Evolutionary conservation across 2,888 invertebrate species (phyloP), one percentile per base, ranked within the genome.

Genomic region (Pristionchus mayeri): DNA sequence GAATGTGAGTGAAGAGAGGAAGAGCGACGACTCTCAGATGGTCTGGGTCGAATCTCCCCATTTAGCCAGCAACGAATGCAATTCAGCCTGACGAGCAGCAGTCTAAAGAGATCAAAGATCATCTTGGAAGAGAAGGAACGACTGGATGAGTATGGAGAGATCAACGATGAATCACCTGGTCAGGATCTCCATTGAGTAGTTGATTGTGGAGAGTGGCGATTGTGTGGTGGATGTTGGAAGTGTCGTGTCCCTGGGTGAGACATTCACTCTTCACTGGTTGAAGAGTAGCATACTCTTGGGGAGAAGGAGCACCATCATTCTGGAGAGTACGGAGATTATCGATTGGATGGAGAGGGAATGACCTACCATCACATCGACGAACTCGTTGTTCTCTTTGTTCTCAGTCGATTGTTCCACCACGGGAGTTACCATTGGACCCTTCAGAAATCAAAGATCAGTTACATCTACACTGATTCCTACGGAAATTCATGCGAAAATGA

Each of bases 71-170:
- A 75, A 24, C 7, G 75, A 75, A 3, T 75, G 21, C 44, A 75
- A 37, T 75, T 75, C 75, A 6, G 75, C 75, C 3, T 75, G 34
- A 21, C 75, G 75, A 48, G 48, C n/a, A 3, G 44, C n/a, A 16
- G 75, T 11, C 75, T 75, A 48, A n/a, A 75, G 21, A 67, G 67
- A 75, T 48, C 48, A 75, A 75, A 48, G 48, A 75, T 27, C 27
- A 48, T 24, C 24, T n/a, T 3, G 21, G 21, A 37, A n/a, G 1
- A 44, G 24, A 75, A 16, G 2, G 44, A 48, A 48, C 27, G 0
- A 40, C 24, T 1, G 75, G 9, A 75, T 44, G n/a, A 27, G 48
- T 3, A 0, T 0, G 4, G 27, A 37, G 21, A 34, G 67, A 21
- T 67, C 37, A 67, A 67, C 16, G 67, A 67, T 67, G 18, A 48